Percentiles rank a stretch among this genome's conserved stretches.
Evolutionary conservation across 2,113 vertebrate species (phyloP).

Genomic region (Prolemur simus): DNA sequence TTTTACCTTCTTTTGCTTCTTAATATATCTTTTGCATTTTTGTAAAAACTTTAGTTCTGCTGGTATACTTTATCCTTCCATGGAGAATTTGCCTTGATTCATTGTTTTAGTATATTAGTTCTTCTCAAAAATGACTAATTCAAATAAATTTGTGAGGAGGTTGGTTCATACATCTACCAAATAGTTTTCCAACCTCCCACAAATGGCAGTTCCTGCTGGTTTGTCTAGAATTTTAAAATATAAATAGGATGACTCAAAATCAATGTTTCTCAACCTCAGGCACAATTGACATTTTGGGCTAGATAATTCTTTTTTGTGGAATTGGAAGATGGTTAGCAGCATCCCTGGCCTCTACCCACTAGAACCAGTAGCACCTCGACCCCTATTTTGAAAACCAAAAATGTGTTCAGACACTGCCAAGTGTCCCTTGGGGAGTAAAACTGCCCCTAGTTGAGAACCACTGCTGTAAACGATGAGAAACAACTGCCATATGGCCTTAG

Average conservation of each 20-base stretch:
- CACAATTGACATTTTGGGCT: background rate
- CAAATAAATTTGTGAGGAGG: constrained; percentile 29
- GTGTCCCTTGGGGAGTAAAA: background rate
- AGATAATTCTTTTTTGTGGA: background rate
- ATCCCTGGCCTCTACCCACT: background rate
- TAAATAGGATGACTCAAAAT: background rate
- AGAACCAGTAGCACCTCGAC: background rate
- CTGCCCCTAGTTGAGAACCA: background rate
- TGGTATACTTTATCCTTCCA: constrained; percentile 32
- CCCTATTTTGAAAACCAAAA: constrained; percentile 33
- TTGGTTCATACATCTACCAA: background rate
- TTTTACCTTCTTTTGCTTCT: constrained; percentile 58
- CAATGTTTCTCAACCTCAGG: background rate
- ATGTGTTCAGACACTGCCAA: background rate
- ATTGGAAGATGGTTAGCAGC: background rate
- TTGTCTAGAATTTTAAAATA: constrained; percentile 33
- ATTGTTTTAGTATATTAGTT: constrained; percentile 28
- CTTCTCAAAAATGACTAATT: constrained; percentile 20
- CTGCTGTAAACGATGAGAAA: background rate
- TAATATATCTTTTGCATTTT: constrained; percentile 60
- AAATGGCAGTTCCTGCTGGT: background rate
- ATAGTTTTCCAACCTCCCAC: background rate
- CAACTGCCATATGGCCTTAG: background rate
- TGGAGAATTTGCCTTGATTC: constrained; percentile 33
- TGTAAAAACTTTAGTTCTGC: constrained; percentile 22